A percentile compares a stretch with the other conserved stretches of the same genome.
phyloP scores from a whole-genome alignment of 2,113 vertebrate genomes.

The Chauna torquata region DNA sequence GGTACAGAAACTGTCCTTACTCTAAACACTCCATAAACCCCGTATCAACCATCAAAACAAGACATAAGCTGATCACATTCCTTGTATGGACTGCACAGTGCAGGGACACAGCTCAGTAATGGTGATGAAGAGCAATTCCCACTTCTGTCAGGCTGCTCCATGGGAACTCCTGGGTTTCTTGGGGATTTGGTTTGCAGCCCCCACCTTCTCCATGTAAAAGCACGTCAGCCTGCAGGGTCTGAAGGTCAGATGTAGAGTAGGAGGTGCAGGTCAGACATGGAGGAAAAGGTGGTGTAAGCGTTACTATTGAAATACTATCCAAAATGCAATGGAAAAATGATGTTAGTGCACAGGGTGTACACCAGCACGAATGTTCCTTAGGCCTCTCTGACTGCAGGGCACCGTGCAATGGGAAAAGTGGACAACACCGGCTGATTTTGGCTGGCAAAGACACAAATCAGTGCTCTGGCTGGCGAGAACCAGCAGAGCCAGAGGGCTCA shows the following conservation, averaged over 20 bases:
- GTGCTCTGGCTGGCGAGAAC: background rate
- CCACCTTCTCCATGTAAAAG: background rate
- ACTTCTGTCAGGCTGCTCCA: background rate
- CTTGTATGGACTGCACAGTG: fast-evolving
- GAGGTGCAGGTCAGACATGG: background rate
- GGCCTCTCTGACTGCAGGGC: too few relatives aligned
- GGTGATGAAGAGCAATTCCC: background rate
- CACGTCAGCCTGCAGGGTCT: background rate
- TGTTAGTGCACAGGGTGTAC: too few relatives aligned
- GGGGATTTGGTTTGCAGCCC: background rate
- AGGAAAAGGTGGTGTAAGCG: background rate
- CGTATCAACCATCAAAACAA: background rate
- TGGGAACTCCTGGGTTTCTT: background rate
- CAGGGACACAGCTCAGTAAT: background rate
- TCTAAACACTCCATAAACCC: background rate
- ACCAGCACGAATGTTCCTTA: too few relatives aligned
- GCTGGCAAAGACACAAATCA: background rate
- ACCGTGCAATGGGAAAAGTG: background rate
- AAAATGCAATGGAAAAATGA: background rate
- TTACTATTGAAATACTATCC: background rate
- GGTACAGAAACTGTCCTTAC: background rate
- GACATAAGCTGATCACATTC: fast-evolving
- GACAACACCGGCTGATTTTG: background rate
- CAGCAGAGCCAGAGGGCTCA: background rate
- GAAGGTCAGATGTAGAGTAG: background rate